Evolutionary conservation across 2,113 vertebrate species (phyloP).

Genomic region (Desmodus rotundus): DNA sequence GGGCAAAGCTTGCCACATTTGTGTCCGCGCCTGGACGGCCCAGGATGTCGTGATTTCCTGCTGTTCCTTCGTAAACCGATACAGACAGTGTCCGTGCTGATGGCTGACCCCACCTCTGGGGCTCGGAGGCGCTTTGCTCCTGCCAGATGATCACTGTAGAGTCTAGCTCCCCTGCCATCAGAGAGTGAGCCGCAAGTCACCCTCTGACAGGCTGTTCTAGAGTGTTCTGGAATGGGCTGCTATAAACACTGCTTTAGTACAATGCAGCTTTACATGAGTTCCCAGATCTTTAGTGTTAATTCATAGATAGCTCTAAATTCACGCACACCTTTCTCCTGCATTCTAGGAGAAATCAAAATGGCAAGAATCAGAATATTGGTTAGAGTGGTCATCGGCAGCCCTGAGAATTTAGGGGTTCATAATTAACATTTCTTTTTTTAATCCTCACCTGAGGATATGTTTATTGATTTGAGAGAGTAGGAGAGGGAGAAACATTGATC

Average conservation of each 20-base stretch:
- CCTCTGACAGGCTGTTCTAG: not conserved
- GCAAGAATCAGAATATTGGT: not conserved
- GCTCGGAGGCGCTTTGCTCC: not conserved
- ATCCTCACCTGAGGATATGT: too few relatives aligned
- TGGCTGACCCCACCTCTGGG: not conserved
- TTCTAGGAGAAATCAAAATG: not conserved
- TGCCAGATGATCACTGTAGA: not conserved
- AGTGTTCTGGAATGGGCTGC: not conserved
- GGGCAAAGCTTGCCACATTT: not conserved
- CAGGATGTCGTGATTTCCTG: not conserved
- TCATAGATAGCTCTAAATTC: not conserved
- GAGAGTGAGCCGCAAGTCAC: not conserved
- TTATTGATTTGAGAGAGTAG: too few relatives aligned
- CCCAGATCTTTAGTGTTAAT: not conserved
- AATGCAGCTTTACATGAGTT: not conserved
- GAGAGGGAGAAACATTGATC: too few relatives aligned
- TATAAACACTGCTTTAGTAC: not conserved
- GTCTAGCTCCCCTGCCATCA: not conserved
- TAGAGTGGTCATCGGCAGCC: not conserved
- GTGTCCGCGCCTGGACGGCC: not conserved
- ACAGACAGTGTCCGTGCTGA: fast-evolving
- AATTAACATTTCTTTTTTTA: too few relatives aligned
- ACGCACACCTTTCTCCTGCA: not conserved
- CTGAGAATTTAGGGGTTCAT: not conserved
- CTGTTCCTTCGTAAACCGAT: fast-evolving